Evolutionary conservation across 2,888 invertebrate genomes (phyloP).

Genomic region (Drosophila anomalipes): DNA sequence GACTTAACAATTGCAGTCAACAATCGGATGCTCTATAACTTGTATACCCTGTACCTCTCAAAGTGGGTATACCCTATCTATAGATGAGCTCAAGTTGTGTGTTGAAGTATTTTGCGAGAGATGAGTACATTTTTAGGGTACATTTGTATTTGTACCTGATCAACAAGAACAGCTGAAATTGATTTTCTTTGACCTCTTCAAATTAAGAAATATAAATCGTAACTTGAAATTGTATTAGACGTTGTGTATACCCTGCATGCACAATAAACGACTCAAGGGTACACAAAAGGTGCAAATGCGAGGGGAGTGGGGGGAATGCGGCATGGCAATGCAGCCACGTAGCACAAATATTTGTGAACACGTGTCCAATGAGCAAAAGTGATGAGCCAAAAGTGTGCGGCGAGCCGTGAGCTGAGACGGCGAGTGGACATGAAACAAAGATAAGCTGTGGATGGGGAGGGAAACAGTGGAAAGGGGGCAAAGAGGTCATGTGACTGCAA

Average conservation of each 20-base stretch:
- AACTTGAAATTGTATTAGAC: neutral
- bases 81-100: neutral
- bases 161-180: too few relatives aligned
- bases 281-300: conserved; percentile 42
- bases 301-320: neutral
- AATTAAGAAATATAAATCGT: neutral
- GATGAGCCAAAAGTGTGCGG: conserved; percentile 55
- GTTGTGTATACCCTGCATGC: conserved; percentile 13
- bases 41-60: neutral
- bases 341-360: conserved; percentile 79
- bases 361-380: conserved; percentile 77
- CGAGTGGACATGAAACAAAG: neutral
- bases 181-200: neutral
- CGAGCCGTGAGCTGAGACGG: neutral
- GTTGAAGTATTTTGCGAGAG: neutral
- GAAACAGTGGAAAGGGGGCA: neutral
- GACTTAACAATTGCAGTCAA: neutral
- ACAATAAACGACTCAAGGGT: conserved; percentile 23
- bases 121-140: too few relatives aligned
- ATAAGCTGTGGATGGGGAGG: neutral
- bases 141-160: too few relatives aligned
- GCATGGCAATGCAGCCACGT: conserved; percentile 72
- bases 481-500: conserved; percentile 39
- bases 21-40: neutral
- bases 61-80: neutral